Evolutionary conservation across 1,140 invertebrate species (phyloP), one percentile per base, ranked within the genome.

Genomic region (Orchestia grillus): DNA sequence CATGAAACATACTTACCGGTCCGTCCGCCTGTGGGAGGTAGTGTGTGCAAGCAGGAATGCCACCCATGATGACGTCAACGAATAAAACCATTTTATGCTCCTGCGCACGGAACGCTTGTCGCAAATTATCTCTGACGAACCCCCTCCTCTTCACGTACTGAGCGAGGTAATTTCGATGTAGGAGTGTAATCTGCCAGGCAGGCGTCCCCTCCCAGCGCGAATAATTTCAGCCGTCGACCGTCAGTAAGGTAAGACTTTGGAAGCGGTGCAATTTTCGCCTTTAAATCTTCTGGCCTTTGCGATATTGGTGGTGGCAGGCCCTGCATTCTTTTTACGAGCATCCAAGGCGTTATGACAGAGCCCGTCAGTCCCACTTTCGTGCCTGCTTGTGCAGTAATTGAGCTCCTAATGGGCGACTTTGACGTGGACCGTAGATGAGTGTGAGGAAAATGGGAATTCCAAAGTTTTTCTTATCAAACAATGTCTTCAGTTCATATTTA

Each of bases 251-350:
- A 90, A 90, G 88, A 90, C 15, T 44, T 90, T 42, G 88, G 43
- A 42, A 8, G 43, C 88, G 3, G 88, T 90, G 41, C 88, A 90
- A 90, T 90, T 90, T 90, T 44, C 43, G 88, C 41, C 88, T 42
- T 23, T 90, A 90, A 90, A 90, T 90, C 88, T 90, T 90, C 28
- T 90, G 3, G 88, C 43, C n/a, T 90, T 41, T 36, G 88, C 88
- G 43, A 90, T 90, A 90, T 90, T 90, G 43, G 41, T 3, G 6
- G 11, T 42, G 88, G 43, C 41, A 44, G 88, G 11, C n/a, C 36
- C 88, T 44, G 41, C 43, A 44, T 90, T 90, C 43, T 44, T 43
- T 90, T 90, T 90, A 90, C 43, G 88, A 42, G 88, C 88, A 90
- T 41, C 88, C 41, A 16, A 90, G 41, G 43, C 88, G 41, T 43